Evolutionary conservation across 2,797 vertebrate genomes (phyloP).

Genomic region (Sebastes glaucus): DNA sequence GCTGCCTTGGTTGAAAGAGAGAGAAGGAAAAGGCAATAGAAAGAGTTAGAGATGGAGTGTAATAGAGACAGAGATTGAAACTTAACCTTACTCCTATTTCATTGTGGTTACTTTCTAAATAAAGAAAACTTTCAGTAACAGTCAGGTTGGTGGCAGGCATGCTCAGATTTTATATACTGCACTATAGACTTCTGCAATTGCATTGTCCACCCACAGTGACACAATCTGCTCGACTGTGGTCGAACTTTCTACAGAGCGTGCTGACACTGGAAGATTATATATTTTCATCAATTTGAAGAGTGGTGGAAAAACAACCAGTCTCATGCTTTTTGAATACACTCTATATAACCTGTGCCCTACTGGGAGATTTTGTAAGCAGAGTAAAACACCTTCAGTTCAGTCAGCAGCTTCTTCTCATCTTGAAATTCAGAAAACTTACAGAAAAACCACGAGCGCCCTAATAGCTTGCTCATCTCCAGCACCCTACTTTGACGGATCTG

Average conservation of each 20-base stretch:
- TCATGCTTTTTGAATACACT: neutral
- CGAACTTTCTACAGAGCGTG: neutral
- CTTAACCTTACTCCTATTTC: neutral
- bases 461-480: slow-evolving; percentile 13
- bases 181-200: neutral
- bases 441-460: neutral
- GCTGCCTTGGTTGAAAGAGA: neutral
- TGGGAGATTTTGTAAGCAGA: neutral
- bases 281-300: slow-evolving; percentile 9
- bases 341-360: neutral
- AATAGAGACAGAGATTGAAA: neutral
- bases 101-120: neutral
- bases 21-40: neutral
- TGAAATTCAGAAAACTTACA: slow-evolving; percentile 5
- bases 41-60: neutral
- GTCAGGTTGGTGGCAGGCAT: neutral
- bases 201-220: neutral
- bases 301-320: slow-evolving; percentile 4
- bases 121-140: neutral
- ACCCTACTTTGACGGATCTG: slow-evolving; percentile 16
- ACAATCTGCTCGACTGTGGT: neutral
- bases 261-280: neutral
- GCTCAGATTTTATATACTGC: neutral
- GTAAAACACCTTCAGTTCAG: neutral
- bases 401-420: slow-evolving; percentile 16